phyloP scores from a whole-genome alignment of 2,113 vertebrate genomes.

The Pachypanchax playfairii region DNA sequence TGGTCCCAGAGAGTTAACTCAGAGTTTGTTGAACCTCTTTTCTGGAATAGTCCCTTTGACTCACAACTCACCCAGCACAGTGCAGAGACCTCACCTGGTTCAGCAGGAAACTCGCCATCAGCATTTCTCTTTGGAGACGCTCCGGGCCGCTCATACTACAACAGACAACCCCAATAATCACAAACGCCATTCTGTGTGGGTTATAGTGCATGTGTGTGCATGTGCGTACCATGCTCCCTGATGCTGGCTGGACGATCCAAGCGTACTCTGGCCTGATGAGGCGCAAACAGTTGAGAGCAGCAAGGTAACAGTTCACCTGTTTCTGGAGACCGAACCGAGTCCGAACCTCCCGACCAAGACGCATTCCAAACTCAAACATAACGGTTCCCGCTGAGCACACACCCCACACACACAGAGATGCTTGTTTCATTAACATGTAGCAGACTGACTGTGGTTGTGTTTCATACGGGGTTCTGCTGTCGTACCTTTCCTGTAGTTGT shows the following conservation, averaged over 20 bases:
- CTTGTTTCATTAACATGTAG: no score
- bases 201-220: slow-evolving; percentile 1
- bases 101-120: slow-evolving; percentile 86
- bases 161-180: not conserved
- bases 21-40: no score
- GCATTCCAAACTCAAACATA: slow-evolving; percentile 96
- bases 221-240: slow-evolving; percentile 83
- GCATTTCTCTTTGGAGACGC: slow-evolving; percentile 92
- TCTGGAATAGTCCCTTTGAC: no score
- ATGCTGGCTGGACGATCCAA: slow-evolving; percentile 91
- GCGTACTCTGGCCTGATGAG: slow-evolving; percentile 93
- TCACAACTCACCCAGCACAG: no score
- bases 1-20: no score
- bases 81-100: slow-evolving; percentile 77
- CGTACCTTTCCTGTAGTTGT: slow-evolving; percentile 96
- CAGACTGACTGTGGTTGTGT: not conserved
- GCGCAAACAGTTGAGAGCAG: slow-evolving; percentile 91
- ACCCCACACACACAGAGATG: not conserved
- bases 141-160: slow-evolving; percentile 89
- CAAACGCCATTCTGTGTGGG: not conserved
- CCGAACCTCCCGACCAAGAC: slow-evolving; percentile 91
- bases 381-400: slow-evolving; percentile 83
- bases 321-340: slow-evolving; percentile 89
- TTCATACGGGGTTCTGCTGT: rapidly evolving
- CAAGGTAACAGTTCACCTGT: slow-evolving; percentile 92